Conservation (phyloP, 2,888 invertebrate genomes). For the Nebria salina region DNA sequence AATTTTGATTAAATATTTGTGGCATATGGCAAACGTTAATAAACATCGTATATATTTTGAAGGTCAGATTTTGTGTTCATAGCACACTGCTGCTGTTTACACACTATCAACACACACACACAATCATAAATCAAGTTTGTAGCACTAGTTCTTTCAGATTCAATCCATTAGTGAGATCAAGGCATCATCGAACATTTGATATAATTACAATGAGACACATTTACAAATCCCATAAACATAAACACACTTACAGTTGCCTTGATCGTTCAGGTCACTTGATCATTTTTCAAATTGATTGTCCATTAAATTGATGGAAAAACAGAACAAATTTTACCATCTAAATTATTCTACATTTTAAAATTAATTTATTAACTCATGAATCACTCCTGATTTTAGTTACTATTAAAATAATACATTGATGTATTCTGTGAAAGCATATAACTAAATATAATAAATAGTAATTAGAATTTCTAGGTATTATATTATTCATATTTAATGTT, state of each 20-base stretch:
- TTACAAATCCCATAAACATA: not conserved
- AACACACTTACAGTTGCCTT: constrained; percentile 14
- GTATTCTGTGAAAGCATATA: not conserved
- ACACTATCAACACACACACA: not conserved
- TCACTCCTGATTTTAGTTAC: not conserved
- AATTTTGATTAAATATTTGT: constrained; percentile 30
- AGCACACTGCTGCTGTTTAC: constrained; percentile 5
- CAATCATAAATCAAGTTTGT: constrained; percentile 13
- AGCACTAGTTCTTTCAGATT: constrained; percentile 15
- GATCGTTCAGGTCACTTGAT: not conserved
- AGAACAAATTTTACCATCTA: not conserved
- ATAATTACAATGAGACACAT: not conserved
- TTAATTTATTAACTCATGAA: too few species aligned
- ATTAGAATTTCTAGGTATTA: not conserved
- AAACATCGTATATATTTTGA: constrained; percentile 21
- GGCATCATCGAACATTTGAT: not conserved
- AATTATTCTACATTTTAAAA: too few species aligned
- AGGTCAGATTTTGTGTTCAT: constrained; percentile 23
- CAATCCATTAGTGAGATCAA: constrained; percentile 27
- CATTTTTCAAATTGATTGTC: not conserved
- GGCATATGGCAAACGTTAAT: constrained; percentile 30
- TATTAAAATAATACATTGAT: not conserved
- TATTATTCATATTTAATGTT: not conserved
- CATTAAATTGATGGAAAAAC: not conserved
- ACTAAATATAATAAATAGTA: not conserved